Evolutionary conservation across 1,140 invertebrate genomes (phyloP), one percentile per base, ranked within the genome.

Genomic region (Protaetia brevitarsis): DNA sequence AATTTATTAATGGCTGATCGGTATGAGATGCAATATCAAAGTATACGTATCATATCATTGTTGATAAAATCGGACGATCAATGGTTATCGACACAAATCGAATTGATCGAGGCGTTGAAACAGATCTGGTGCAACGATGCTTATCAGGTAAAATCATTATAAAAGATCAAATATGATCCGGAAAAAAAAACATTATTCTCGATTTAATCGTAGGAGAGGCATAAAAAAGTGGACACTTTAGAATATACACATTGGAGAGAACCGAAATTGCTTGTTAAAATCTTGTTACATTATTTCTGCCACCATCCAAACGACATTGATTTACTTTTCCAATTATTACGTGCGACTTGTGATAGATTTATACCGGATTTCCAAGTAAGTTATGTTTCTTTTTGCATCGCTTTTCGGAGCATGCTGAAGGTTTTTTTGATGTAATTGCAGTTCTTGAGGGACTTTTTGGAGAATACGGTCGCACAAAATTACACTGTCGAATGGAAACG

Each of bases 401-500:
- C n/a, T n/a, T n/a, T n/a, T n/a, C n/a, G n/a, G n/a, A n/a, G n/a
- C n/a, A n/a, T n/a, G n/a, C n/a, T n/a, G n/a, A n/a, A n/a, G n/a
- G n/a, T 30, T 63, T 28, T 58, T 23, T 13, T 65, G 37, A 34
- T 64, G 5, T 2, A n/a, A 45, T 82, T 81, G 11, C 79, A 94
- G 81, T 99, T 98, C 78, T 81, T 99, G 0, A 87, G 93, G 36
- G 93, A 96, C 68, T 99, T 97, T 78, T 78, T 99, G 1, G 96
- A 98, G 74, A 91, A 94, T 66, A 95, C 92, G 2, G 94, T 99
- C 0, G 93, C 95, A 0, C 89, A 97, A 80, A 93, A 89, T 59
- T 98, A 94, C 76, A 89, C 92, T 0, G 89, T 97, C 0, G 91
- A 95, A 63, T 98, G 97, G 96, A 98, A 98, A 77, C 85, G 96